Base-by-base conservation (phyloP, 2,113 vertebrate species). In the Malurus melanocephalus region DNA sequence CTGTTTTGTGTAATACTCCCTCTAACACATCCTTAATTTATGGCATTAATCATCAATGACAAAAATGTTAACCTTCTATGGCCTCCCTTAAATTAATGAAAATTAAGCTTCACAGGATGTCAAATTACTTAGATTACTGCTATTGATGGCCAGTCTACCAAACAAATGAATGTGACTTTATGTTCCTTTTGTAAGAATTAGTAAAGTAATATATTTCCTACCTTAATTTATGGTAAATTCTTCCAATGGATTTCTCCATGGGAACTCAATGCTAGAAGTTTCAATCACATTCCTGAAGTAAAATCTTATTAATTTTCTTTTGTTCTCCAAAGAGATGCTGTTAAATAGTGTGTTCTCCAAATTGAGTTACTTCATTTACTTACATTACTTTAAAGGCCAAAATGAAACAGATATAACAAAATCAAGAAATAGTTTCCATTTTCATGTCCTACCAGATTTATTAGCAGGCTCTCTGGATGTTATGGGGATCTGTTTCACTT, bases 31-130 rank as follows among this genome's bases (percentile, higher is more conserved):
- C 42, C 80, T 89, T 88, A 92, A 88, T 88, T 89, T 64, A 66
- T 64, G 52, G 22, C 69, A 86, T 89, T 92, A 92, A 92, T 94
- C 84, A 95, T 72, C 62, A 90, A 32, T 62, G 80, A 73, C 74
- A 95, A 73, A 82, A 75, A 24, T 16, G 22, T 67, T 86, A 81
- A 83, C 76, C 87, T 94, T 80, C 61, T 60, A 38, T 65, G 57
- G 43, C 57, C 35, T 80, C 35, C 48, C 86, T 76, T 92, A 85
- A n/a, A 87, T 86, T 33, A 89, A 73, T 61, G 68, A 61, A 95
- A 93, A 92, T 62, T 35, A 85, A 91, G 16, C n/a, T n/a, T 72
- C 53, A n/a, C 33, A 49, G 78, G 67, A 68, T 48, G 61, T 85
- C 45, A 57, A 26, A 85, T 83, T 80, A 45, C 13, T 14, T 45